Conservation (phyloP, 2,113 vertebrate genomes). For the Martes martes region DNA sequence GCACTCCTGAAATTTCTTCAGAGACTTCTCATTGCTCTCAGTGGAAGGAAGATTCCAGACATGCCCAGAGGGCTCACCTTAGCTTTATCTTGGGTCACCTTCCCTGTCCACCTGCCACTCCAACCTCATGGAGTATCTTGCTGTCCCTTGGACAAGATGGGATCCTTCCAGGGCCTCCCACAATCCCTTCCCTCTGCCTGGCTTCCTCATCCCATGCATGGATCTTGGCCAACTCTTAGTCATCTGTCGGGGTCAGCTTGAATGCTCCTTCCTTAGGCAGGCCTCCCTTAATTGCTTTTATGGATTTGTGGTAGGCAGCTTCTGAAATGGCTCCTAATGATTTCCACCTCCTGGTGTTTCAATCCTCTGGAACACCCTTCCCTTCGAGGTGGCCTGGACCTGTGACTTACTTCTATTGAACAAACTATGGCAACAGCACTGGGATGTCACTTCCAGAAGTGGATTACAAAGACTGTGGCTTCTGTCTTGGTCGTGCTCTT, state of each 20-base stretch:
- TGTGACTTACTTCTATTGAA: not conserved
- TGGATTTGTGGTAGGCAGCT: not conserved
- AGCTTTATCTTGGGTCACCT: not conserved
- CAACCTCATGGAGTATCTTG: not conserved
- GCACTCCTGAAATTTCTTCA: not conserved
- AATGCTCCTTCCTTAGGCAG: not conserved
- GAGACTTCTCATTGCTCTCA: not conserved
- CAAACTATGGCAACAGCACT: not conserved
- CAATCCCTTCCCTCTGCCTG: not conserved
- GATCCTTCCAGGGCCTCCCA: not conserved
- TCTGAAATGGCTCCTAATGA: not conserved
- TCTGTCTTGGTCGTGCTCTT: not conserved
- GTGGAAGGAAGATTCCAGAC: not conserved
- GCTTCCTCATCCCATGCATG: not conserved
- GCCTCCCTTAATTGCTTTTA: not conserved
- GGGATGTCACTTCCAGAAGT: not conserved
- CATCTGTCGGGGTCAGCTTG: not conserved
- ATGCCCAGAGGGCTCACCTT: too few relatives aligned
- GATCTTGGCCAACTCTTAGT: not conserved
- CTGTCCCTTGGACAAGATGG: not conserved
- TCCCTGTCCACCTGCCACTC: not conserved
- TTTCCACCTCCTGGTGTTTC: not conserved
- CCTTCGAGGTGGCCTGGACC: not conserved
- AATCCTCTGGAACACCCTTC: not conserved
- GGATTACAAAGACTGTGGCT: not conserved